phyloP scores from a whole-genome alignment of 2,113 vertebrate species.

The Eptatretus burgeri region DNA sequence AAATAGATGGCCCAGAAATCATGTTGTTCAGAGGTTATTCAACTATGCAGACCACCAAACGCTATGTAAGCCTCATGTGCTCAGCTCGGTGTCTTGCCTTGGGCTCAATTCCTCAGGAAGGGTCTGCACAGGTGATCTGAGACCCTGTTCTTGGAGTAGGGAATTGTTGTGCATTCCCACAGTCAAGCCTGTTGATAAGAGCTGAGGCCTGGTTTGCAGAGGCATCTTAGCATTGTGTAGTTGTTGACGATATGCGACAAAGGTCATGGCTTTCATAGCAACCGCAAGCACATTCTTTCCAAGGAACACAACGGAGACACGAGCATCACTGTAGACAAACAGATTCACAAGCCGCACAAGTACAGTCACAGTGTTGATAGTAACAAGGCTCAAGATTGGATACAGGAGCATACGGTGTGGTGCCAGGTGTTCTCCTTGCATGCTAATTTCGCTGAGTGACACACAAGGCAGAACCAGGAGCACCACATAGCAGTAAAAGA shows the following conservation, averaged over 20 bases:
- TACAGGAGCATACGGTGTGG: conserved; percentile 37
- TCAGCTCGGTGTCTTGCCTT: too few species aligned
- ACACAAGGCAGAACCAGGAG: conserved; percentile 30
- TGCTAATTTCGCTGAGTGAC: conserved; percentile 33
- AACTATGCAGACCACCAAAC: too few species aligned
- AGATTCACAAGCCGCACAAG: conserved; percentile 31
- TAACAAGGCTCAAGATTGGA: conserved; percentile 29
- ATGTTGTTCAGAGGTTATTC: too few species aligned
- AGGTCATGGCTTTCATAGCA: conserved; percentile 28
- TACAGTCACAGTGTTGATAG: conserved; percentile 28
- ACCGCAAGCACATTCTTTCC: conserved; percentile 31
- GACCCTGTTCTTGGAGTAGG: too few species aligned
- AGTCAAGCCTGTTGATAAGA: too few species aligned
- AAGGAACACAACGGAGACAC: conserved; percentile 26
- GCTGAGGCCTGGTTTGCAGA: conserved; percentile 12
- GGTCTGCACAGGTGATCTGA: too few species aligned
- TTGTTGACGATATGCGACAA: conserved; percentile 27
- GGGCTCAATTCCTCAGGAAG: too few species aligned
- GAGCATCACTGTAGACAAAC: conserved; percentile 23
- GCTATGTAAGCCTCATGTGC: too few species aligned
- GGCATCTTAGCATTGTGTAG: conserved; percentile 18
- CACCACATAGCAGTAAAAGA: conserved; percentile 36
- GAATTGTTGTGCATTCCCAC: too few species aligned
- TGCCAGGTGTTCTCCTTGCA: conserved; percentile 33
- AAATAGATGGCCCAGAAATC: too few species aligned